Evolutionary conservation across 2,888 invertebrate genomes (phyloP), one percentile per base, ranked within the genome.

Genomic region (Spilosoma lubricipeda): DNA sequence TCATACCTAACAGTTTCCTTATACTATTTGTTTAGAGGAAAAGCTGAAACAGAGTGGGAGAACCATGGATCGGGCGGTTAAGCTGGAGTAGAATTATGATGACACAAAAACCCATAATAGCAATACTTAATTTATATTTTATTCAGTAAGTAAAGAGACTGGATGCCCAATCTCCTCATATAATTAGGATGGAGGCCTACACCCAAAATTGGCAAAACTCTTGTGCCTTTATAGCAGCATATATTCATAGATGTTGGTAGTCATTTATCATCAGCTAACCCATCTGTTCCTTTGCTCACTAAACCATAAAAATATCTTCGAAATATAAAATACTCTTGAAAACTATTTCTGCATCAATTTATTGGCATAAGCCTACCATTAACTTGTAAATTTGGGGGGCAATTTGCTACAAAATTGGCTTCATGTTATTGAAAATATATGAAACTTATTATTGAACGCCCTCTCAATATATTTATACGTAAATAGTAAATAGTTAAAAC

Each of bases 301-400:
- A 2, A 30, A 30, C 20, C 8, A 52, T 23, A 39, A 52, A 48
- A 52, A 23, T 52, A 59, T 15, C 15, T 27, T 4, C 27, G 27
- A 59, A 59, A 30, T 30, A 59, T 30, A 59, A 59, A 59, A 27
- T n/a, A 59, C 27, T 11, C n/a, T n/a, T 1, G 1, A 13, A 59
- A 59, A 59, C 59, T 59, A 59, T 59, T 59, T 59, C 59, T 27
- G 59, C 59, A 59, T 59, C 27, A 59, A 59, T 59, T 59, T 59
- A 9, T 27, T 59, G 59, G 27, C 59, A 30, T 59, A 59, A 59
- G 15, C 27, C 27, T 27, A 59, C 59, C 30, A 59, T 59, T 15
- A 59, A 59, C 59, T 59, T n/a, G 59, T 59, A 59, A 59, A 59
- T 59, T 30, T 59, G 59, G 11, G 11, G 13, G 59, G 27, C 59